phyloP scores from a whole-genome alignment of 2,113 vertebrate genomes.

The Carlito syrichta region DNA sequence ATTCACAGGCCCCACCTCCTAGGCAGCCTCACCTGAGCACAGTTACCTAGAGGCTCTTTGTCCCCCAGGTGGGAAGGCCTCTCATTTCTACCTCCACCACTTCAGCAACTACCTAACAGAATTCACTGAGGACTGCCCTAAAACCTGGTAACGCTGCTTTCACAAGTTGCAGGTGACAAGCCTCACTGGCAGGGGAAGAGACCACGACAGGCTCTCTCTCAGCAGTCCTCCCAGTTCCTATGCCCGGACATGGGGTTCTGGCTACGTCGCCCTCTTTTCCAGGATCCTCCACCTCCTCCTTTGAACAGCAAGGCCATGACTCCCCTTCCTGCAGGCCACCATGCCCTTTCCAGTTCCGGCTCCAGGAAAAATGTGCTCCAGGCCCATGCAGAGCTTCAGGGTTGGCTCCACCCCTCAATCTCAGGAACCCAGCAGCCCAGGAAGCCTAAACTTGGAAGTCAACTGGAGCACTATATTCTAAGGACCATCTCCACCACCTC shows the following conservation, averaged over 20 bases:
- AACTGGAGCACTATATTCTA: too few species aligned
- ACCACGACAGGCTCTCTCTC: fast-evolving
- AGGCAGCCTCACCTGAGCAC: neutral
- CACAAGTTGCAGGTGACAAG: neutral
- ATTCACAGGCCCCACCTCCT: neutral
- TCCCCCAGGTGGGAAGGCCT: neutral
- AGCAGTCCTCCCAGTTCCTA: neutral
- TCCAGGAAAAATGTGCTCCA: neutral
- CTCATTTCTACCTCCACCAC: neutral
- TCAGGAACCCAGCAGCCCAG: fast-evolving
- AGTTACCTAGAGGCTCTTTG: neutral
- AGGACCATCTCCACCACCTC: neutral
- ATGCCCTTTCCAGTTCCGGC: too few species aligned
- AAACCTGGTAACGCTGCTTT: neutral
- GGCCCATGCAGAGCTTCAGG: neutral
- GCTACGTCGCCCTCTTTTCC: neutral
- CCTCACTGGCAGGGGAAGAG: fast-evolving
- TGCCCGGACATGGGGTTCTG: neutral
- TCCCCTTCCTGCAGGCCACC: neutral
- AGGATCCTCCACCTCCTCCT: neutral
- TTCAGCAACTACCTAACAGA: fast-evolving
- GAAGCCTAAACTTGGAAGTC: too few species aligned
- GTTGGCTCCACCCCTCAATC: neutral
- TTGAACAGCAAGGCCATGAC: neutral
- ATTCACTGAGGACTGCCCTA: fast-evolving